Evolutionary conservation across 1,140 invertebrate genomes (phyloP), one percentile per base, ranked within the genome.

Genomic region (Cydia amplana): DNA sequence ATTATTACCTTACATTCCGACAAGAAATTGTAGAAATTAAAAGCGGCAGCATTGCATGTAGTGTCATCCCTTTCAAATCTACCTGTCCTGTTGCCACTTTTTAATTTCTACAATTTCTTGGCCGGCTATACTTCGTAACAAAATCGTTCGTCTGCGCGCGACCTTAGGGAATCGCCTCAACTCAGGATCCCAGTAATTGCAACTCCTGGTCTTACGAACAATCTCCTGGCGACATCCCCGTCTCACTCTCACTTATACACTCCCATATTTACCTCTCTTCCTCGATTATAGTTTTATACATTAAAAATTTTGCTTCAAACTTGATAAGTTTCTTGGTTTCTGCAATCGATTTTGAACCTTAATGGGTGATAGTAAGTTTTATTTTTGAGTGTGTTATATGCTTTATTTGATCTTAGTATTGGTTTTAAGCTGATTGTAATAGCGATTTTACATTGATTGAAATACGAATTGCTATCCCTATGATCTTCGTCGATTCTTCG

Each of bases 281-380:
- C 64, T 67, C 23, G 64, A 67, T 67, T 67, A 67, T 67, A 67
- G 25, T 67, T 67, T 67, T 32, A 67, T 67, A 67, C 25, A 67
- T 67, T 67, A 32, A 32, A 67, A 67, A 16, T 67, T 67, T 67
- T 28, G 25, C 64, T 32, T 67, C 25, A 16, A 32, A 67, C 28
- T 32, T 32, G 23, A 67, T 67, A 67, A 67, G 25, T 67, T 32
- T 28, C 64, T 32, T 23, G 20, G 1, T 28, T 32, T 6, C 23
- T 67, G 14, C 64, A 2, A 67, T 67, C 28, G 14, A 32, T 67
- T 67, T 32, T 32, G 64, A 67, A 16, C 25, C 25, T 67, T 67
- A 67, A 14, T 10, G 1, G 16, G 4, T 32, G 9, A n/a, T 4
- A 36, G 0, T 28, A 25, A 32, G 25, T 6, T 67, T n/a, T n/a